These are phyloP conservation scores for Ernsta delagoae DNA, from an alignment of 2,888 invertebrate species.

Conservation along the genomic window DNA sequence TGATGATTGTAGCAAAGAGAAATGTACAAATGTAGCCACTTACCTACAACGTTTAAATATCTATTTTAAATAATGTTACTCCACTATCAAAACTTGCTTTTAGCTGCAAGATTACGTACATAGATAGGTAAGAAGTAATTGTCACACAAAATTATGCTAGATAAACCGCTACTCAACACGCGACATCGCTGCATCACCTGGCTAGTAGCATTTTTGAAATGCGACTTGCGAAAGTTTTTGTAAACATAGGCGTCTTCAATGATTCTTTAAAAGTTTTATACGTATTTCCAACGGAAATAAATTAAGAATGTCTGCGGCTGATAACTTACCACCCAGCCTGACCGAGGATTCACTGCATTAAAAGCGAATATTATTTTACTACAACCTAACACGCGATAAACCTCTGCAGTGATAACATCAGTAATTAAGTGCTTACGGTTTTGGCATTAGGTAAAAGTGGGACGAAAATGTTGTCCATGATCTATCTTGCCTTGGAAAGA, in stretches of 20 bases:
- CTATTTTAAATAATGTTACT: background rate
- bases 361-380: conserved; percentile 16
- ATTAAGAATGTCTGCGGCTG: background rate
- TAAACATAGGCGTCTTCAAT: background rate
- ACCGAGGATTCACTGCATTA: conserved; percentile 5
- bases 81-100: conserved; percentile 7
- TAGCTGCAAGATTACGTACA: background rate
- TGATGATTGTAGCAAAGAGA: too few species aligned
- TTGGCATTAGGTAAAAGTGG: background rate
- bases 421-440: background rate
- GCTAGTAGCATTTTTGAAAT: conserved; percentile 1
- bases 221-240: background rate
- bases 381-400: conserved; percentile 22
- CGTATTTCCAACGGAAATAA: background rate
- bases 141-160: conserved; percentile 7
- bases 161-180: background rate
- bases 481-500: background rate
- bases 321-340: background rate
- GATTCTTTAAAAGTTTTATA: background rate
- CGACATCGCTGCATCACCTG: background rate
- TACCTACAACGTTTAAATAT: too few species aligned
- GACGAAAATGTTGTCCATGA: background rate
- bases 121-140: conserved; percentile 15
- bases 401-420: conserved; percentile 17
- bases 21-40: too few species aligned